phyloP scores from a whole-genome alignment of 2,888 invertebrate genomes.

The Ennomos erosarius region DNA sequence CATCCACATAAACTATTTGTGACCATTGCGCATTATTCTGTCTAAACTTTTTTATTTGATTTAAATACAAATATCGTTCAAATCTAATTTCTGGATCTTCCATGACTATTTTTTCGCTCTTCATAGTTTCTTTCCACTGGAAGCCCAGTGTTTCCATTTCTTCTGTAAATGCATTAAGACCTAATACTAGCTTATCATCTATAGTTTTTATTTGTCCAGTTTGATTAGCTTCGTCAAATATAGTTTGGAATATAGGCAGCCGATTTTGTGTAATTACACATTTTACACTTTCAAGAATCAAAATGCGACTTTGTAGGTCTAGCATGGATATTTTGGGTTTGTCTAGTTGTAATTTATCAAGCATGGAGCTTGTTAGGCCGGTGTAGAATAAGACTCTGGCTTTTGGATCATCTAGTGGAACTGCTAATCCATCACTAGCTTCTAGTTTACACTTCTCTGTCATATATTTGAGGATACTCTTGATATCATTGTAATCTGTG shows the following conservation, averaged over 20 bases:
- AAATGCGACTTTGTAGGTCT: slow-evolving; percentile 24
- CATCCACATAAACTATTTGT: slow-evolving; percentile 56
- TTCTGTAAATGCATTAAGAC: slow-evolving; percentile 26
- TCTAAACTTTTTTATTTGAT: slow-evolving; percentile 51
- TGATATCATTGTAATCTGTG: slow-evolving; percentile 2
- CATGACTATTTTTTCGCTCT: slow-evolving; percentile 44
- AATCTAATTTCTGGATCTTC: slow-evolving; percentile 60
- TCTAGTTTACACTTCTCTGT: slow-evolving; percentile 12
- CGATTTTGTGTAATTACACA: slow-evolving; percentile 30
- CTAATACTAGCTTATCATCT: slow-evolving; percentile 12
- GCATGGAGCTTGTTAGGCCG: slow-evolving; percentile 7
- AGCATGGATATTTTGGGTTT: slow-evolving; percentile 6
- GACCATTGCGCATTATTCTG: slow-evolving; percentile 9
- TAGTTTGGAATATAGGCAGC: slow-evolving; percentile 2
- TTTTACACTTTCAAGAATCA: slow-evolving; percentile 42
- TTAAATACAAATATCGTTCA: slow-evolving; percentile 56
- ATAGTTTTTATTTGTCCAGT: slow-evolving; percentile 8
- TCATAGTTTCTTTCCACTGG: slow-evolving; percentile 41
- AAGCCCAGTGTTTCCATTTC: slow-evolving; percentile 48
- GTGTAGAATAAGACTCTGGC: slow-evolving; percentile 12
- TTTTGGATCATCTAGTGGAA: slow-evolving; percentile 7
- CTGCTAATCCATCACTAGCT: not conserved
- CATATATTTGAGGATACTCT: slow-evolving; percentile 9
- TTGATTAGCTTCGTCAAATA: slow-evolving; percentile 27
- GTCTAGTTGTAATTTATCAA: slow-evolving; percentile 1